A percentile compares a stretch with the other conserved stretches of the same genome.
Conservation (phyloP, 2,797 vertebrate genomes). For the Periophthalmus magnuspinnatus region DNA sequence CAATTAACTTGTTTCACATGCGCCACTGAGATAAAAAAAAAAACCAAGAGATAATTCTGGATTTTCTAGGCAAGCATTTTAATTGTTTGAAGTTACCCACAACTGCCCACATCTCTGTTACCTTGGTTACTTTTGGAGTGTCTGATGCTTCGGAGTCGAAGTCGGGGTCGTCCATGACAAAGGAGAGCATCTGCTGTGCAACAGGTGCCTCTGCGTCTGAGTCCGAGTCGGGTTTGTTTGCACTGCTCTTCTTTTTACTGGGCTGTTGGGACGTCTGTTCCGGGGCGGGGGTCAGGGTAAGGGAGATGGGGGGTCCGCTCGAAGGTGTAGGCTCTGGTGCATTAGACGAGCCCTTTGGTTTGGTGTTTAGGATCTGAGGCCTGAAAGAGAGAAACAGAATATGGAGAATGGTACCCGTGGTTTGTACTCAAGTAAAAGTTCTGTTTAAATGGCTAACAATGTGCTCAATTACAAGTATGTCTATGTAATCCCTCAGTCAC, state of each 20-base stretch:
- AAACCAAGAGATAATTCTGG: too few relatives aligned
- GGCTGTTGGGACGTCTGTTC: conserved; percentile 42
- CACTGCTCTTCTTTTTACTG: conserved; percentile 59
- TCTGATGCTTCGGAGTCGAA: conserved; percentile 91
- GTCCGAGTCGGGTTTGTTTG: conserved; percentile 79
- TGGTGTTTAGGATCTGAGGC: conserved; percentile 69
- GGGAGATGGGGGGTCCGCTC: conserved; percentile 54
- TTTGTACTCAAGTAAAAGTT: too few relatives aligned
- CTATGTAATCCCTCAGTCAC: too few relatives aligned
- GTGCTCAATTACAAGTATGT: too few relatives aligned
- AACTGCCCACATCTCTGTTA: conserved; percentile 15
- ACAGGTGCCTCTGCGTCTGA: conserved; percentile 87
- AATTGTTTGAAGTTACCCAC: too few relatives aligned
- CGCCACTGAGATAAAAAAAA: too few relatives aligned
- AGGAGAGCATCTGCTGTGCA: conserved; percentile 94
- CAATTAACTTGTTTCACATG: too few relatives aligned
- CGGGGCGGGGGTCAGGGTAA: conserved; percentile 51
- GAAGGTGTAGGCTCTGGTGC: conserved; percentile 37
- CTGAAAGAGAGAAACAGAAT: conserved; percentile 57
- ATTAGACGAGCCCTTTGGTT: conserved; percentile 60
- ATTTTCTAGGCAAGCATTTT: too few relatives aligned
- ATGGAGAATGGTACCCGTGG: too few relatives aligned
- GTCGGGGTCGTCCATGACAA: conserved; percentile 96
- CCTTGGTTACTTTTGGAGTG: conserved; percentile 75
- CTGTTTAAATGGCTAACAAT: too few relatives aligned